Evolutionary conservation across 2,888 invertebrate species (phyloP).

Genomic region (Hirtodrosophila duncani): DNA sequence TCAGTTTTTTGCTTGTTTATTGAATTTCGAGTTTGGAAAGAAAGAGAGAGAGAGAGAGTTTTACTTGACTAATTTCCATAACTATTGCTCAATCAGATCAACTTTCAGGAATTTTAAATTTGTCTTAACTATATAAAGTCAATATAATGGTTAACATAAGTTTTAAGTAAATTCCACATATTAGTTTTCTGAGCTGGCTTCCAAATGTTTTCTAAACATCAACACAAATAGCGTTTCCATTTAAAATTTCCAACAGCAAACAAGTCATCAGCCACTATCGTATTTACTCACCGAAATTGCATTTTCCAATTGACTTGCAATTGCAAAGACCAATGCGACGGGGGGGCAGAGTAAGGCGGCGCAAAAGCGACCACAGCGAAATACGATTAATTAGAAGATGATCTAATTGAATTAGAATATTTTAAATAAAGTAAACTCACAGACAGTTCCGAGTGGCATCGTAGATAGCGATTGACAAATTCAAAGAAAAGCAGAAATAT

Average conservation of each 20-base stretch:
- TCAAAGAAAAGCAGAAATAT: constrained; percentile 33
- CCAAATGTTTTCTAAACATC: too few relatives aligned
- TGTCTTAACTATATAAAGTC: too few relatives aligned
- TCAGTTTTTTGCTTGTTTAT: too few relatives aligned
- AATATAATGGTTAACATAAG: too few relatives aligned
- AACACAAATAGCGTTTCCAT: neutral
- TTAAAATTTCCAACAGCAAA: constrained; percentile 1
- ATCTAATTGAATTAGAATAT: constrained; percentile 72
- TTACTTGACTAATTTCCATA: too few relatives aligned
- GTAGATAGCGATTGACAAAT: constrained; percentile 45
- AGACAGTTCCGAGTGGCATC: neutral
- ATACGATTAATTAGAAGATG: constrained; percentile 63
- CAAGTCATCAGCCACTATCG: constrained; percentile 20
- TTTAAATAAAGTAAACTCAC: constrained; percentile 67
- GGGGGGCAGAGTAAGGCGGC: neutral
- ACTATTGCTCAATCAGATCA: too few relatives aligned
- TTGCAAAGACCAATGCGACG: constrained; percentile 10
- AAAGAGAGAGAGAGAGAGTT: too few relatives aligned
- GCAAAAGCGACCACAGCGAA: constrained; percentile 24
- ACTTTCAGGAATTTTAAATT: too few relatives aligned
- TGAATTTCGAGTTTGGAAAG: too few relatives aligned
- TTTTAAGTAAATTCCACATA: too few relatives aligned
- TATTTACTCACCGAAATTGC: constrained; percentile 61
- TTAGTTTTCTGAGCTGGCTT: too few relatives aligned
- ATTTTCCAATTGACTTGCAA: constrained; percentile 65